Percentiles rank a stretch among this genome's conserved stretches.
Evolutionary conservation across 2,797 vertebrate species (phyloP).

Genomic region (Chelon auratus): DNA sequence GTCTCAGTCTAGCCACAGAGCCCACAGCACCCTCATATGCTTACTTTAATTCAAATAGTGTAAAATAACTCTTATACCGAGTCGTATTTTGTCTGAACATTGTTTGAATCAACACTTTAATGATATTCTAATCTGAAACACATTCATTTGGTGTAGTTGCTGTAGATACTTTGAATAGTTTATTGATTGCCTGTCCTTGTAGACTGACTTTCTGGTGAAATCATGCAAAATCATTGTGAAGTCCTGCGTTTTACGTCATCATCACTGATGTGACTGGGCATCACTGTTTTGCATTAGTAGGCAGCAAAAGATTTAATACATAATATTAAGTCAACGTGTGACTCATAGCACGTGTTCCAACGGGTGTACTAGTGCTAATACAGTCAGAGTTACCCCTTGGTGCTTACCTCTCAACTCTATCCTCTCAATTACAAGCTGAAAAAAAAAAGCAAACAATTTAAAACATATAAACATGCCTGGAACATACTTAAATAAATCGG

Average conservation of each 20-base stretch:
- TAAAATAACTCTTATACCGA: background rate
- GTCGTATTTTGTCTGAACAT: background rate
- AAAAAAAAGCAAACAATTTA: no score
- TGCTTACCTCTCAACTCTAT: background rate
- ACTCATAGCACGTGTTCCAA: background rate
- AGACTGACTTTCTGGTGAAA: conserved; percentile 20
- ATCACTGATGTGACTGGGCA: conserved; percentile 2
- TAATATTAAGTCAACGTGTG: conserved; percentile 21
- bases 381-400: background rate
- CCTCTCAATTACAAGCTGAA: background rate
- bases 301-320: conserved; percentile 32
- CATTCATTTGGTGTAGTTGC: background rate
- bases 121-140: no score
- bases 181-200: conserved; percentile 24
- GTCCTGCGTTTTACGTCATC: conserved; percentile 16
- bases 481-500: background rate
- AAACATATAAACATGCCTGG: no score
- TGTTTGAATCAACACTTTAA: background rate
- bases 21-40: no score
- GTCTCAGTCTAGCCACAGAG: background rate
- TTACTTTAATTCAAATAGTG: no score
- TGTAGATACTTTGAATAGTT: conserved; percentile 17
- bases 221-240: conserved; percentile 26
- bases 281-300: conserved; percentile 4
- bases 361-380: background rate